Conservation (phyloP, 2,888 invertebrate species). For the Lasioglossum vierecki region DNA sequence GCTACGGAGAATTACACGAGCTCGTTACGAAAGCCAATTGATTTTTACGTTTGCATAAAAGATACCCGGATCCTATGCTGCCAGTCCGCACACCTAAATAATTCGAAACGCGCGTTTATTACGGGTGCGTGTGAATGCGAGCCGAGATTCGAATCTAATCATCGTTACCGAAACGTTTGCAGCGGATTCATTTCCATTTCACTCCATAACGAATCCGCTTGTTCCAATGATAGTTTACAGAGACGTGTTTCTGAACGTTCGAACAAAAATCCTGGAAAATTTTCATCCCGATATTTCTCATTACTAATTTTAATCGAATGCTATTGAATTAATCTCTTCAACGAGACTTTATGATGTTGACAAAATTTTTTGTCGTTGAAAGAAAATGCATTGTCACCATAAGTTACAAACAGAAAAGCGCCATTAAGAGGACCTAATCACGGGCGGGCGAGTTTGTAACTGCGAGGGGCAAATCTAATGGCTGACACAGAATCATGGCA, state of each 20-base stretch:
- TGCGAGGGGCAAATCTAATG: constrained; percentile 56
- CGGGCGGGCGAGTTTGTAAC: constrained; percentile 55
- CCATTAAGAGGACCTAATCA: constrained; percentile 60
- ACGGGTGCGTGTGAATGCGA: constrained; percentile 35
- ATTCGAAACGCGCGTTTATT: constrained; percentile 47
- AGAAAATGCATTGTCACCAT: constrained; percentile 4
- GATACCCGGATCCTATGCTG: neutral
- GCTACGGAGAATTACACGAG: neutral
- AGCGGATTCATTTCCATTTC: neutral
- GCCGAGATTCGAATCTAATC: constrained; percentile 31
- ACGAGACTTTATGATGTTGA: too few species aligned
- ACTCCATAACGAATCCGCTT: neutral
- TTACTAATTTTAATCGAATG: too few species aligned
- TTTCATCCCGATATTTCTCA: too few species aligned
- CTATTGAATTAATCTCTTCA: too few species aligned
- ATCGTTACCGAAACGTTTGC: neutral
- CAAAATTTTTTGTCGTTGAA: neutral
- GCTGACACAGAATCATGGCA: constrained; percentile 49
- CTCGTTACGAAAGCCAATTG: constrained; percentile 33
- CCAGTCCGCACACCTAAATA: constrained; percentile 15
- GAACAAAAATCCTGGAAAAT: neutral
- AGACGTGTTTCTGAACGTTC: neutral
- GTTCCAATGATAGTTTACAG: neutral
- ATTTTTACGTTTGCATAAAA: constrained; percentile 27
- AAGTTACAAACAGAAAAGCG: constrained; percentile 47